These are phyloP conservation scores for Physocephala rufipes DNA, from an alignment of 2,888 invertebrate genomes.

Conservation along the genomic window DNA sequence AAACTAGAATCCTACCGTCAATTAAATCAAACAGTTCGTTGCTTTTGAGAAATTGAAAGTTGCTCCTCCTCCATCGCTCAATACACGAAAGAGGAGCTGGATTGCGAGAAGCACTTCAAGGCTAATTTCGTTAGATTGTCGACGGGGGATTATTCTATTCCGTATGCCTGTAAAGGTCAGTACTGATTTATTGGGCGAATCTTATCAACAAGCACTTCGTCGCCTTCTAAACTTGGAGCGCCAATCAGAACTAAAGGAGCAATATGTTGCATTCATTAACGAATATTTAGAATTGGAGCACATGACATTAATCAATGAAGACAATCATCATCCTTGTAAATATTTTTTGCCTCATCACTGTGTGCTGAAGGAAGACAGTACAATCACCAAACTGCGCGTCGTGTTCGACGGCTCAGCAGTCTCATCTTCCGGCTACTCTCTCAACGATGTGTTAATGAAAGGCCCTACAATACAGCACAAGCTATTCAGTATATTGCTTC, in stretches of 20 bases:
- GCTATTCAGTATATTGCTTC: neutral
- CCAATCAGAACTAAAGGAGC: neutral
- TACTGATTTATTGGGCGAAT: slow-evolving; percentile 27
- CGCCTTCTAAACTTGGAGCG: slow-evolving; percentile 20
- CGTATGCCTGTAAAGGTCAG: slow-evolving; percentile 32
- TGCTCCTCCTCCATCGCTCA: neutral
- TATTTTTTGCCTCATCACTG: slow-evolving; percentile 24
- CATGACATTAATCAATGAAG: neutral
- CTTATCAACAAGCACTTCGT: neutral
- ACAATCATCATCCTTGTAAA: neutral
- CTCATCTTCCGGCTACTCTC: slow-evolving; percentile 7
- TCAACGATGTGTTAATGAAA: neutral
- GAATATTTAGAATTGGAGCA: slow-evolving; percentile 1
- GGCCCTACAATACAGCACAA: slow-evolving; percentile 22
- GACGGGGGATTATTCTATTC: slow-evolving; percentile 39
- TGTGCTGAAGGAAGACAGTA: slow-evolving; percentile 23
- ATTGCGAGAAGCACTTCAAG: slow-evolving; percentile 40
- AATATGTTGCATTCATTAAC: slow-evolving; percentile 10
- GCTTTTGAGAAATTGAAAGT: slow-evolving; percentile 36
- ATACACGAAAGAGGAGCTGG: slow-evolving; percentile 32
- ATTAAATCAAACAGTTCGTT: slow-evolving; percentile 18
- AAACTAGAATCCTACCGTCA: slow-evolving; percentile 4
- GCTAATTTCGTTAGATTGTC: slow-evolving; percentile 27
- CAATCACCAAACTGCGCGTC: slow-evolving; percentile 31
- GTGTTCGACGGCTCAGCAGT: slow-evolving; percentile 30